These are phyloP conservation scores for Helicolenus hilgendorfi DNA, from an alignment of 2,797 vertebrate species.

Conservation along the genomic window DNA sequence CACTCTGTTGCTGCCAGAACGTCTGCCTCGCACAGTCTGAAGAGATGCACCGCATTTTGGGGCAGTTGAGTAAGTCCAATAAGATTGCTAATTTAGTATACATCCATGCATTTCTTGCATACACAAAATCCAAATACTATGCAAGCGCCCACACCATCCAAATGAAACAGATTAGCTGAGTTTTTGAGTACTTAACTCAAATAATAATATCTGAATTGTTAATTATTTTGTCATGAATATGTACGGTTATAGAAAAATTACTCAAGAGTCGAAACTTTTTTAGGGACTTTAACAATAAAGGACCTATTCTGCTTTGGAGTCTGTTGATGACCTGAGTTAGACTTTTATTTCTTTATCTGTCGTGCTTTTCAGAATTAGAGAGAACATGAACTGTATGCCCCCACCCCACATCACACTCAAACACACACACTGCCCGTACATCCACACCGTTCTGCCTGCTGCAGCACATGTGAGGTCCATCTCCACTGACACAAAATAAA, in stretches of 20 bases:
- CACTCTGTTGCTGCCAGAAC: too few species aligned
- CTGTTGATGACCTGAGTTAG: neutral
- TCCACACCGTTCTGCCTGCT: neutral
- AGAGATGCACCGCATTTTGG: neutral
- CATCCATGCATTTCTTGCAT: neutral
- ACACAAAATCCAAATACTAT: neutral
- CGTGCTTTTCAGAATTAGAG: neutral
- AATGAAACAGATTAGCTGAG: neutral
- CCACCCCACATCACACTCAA: neutral
- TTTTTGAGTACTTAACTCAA: neutral
- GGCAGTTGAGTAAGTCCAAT: neutral
- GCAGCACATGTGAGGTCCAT: slow-evolving; percentile 8
- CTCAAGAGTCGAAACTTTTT: neutral
- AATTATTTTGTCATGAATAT: neutral
- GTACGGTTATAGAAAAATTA: neutral
- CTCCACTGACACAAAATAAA: slow-evolving; percentile 50
- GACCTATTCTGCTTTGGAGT: neutral
- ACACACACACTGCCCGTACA: neutral
- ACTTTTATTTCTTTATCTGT: neutral
- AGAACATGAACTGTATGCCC: neutral
- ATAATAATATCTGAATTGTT: neutral
- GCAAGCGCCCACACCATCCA: neutral
- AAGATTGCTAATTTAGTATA: neutral
- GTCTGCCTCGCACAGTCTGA: neutral
- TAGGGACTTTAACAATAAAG: neutral